A percentile compares a stretch with the other conserved stretches of the same genome.
Conservation (phyloP, 1,140 invertebrate species). For the Drosophila grimshawi region DNA sequence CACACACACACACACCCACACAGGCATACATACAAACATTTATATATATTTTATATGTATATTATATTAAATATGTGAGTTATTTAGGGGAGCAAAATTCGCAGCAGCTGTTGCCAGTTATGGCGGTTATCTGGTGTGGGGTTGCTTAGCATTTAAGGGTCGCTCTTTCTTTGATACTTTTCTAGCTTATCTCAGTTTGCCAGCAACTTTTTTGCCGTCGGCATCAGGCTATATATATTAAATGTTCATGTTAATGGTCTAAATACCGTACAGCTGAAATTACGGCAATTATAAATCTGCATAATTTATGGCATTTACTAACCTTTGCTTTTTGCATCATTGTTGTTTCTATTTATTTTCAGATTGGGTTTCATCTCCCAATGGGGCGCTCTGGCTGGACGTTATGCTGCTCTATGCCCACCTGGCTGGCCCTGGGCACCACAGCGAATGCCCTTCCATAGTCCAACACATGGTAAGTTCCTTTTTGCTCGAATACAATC, state of each 20-base stretch:
- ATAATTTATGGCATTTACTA: constrained; percentile 65
- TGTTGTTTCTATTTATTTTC: constrained; percentile 80
- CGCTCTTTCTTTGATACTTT: constrained; percentile 33
- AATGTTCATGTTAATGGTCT: constrained; percentile 52
- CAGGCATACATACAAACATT: constrained; percentile 9
- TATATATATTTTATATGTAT: constrained; percentile 15
- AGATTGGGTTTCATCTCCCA: constrained; percentile 93
- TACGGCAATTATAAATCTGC: constrained; percentile 51
- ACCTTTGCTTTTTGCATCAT: constrained; percentile 18
- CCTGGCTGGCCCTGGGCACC: constrained; percentile 86
- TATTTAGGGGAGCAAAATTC: constrained; percentile 49
- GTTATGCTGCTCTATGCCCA: constrained; percentile 88
- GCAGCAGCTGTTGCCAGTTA: constrained; percentile 77
- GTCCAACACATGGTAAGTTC: constrained; percentile 84
- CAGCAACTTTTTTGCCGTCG: constrained; percentile 53
- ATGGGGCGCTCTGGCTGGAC: constrained; percentile 89
- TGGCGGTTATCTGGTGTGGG: constrained; percentile 40
- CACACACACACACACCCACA: background rate
- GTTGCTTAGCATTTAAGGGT: constrained; percentile 66
- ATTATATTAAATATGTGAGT: background rate
- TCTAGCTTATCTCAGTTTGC: constrained; percentile 5
- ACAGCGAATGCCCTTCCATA: constrained; percentile 84
- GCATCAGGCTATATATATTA: constrained; percentile 34
- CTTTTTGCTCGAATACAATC: constrained; percentile 9
- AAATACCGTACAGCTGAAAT: constrained; percentile 32